Percentiles rank a stretch among this genome's conserved stretches.
Conservation (phyloP, 2,797 vertebrate species). For the Mormyrops boulengeri region DNA sequence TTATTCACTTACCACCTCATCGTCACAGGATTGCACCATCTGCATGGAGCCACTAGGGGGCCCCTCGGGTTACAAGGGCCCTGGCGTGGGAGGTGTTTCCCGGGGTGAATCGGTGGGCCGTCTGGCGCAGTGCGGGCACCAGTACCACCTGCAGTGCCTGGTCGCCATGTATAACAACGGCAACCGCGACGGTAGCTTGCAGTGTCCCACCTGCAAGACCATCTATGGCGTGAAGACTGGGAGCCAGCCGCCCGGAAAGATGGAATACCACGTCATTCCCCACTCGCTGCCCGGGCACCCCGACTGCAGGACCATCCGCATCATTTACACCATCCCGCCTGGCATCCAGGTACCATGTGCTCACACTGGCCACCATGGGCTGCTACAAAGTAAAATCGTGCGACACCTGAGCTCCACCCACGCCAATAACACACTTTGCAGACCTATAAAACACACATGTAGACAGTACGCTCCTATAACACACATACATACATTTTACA, state of each 20-base stretch:
- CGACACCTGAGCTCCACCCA: neutral
- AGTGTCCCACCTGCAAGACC: conserved; percentile 70
- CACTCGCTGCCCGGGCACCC: conserved; percentile 83
- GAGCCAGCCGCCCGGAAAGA: conserved; percentile 66
- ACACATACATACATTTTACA: neutral
- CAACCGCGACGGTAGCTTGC: conserved; percentile 79
- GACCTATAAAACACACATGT: neutral
- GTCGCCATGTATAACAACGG: conserved; percentile 94
- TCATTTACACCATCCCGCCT: conserved; percentile 90
- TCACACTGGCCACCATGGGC: neutral
- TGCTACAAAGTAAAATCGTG: neutral
- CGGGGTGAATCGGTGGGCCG: conserved; percentile 75
- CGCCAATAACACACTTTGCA: neutral
- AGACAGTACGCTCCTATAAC: neutral
- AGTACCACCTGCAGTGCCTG: conserved; percentile 85
- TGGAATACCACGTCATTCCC: conserved; percentile 71
- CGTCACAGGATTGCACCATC: conserved; percentile 80
- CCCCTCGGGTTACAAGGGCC: conserved; percentile 83
- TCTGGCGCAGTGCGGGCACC: conserved; percentile 75
- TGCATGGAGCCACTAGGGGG: conserved; percentile 82
- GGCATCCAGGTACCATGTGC: conserved; percentile 69
- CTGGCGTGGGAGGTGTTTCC: conserved; percentile 56
- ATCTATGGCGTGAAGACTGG: conserved; percentile 70
- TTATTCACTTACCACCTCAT: neutral
- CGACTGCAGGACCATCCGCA: conserved; percentile 84